Evolutionary conservation across 2,888 invertebrate genomes (phyloP).

Genomic region (Achlya flavicornis): DNA sequence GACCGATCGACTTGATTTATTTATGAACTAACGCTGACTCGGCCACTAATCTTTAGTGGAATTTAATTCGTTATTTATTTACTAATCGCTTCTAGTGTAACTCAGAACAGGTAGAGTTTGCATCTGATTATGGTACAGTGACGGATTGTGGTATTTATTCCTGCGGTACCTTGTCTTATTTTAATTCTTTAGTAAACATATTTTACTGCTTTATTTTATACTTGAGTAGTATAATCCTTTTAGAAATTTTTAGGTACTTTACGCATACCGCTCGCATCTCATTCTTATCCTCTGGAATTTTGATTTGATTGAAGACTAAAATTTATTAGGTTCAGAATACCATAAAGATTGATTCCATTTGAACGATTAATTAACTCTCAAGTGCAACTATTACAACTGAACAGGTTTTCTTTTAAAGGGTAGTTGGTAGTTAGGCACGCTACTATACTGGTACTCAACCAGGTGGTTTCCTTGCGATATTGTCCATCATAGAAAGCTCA

Average conservation of each 20-base stretch:
- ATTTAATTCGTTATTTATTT: conserved; percentile 81
- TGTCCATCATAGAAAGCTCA: no score
- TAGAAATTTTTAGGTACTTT: not conserved
- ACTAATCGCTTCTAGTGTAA: conserved; percentile 63
- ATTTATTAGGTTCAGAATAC: no score
- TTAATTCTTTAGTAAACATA: not conserved
- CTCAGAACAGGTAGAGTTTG: conserved; percentile 52
- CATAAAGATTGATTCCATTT: no score
- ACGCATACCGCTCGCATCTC: not conserved
- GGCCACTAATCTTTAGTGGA: conserved; percentile 77
- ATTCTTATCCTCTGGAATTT: not conserved
- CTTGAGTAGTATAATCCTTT: not conserved
- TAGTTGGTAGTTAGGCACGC: no score
- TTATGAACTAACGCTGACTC: conserved; percentile 71
- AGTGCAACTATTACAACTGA: no score
- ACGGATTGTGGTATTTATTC: conserved; percentile 39
- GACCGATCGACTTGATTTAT: conserved; percentile 75
- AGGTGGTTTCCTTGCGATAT: no score
- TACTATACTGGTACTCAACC: no score
- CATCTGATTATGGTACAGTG: conserved; percentile 49
- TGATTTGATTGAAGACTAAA: not conserved
- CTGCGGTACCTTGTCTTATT: conserved; percentile 15
- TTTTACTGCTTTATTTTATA: not conserved
- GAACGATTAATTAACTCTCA: no score
- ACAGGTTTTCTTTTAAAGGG: no score